Evolutionary conservation across 1,140 invertebrate species (phyloP), one percentile per base, ranked within the genome.

Genomic region (Drosophila lacertosa): DNA sequence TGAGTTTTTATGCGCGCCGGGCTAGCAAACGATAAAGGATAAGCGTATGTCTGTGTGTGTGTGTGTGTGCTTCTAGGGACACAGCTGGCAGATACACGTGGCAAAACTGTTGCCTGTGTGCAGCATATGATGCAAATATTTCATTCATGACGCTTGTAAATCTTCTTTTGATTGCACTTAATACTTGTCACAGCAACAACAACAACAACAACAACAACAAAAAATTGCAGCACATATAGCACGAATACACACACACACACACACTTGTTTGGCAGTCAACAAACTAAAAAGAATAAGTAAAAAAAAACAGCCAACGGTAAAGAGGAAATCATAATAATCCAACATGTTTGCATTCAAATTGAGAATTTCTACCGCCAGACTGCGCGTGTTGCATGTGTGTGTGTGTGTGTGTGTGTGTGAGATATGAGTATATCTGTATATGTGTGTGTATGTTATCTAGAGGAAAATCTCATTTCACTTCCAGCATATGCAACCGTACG

Each of bases 151-250:
- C 74, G 82, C 83, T 88, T 88, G 82, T 88, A 88, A 88, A 88
- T 88, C 82, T 88, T 77, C 82, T 88, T 88, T 88, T 88, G 82
- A 88, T 88, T 88, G 82, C 82, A 88, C 82, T 88, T 88, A 88
- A 88, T 88, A 88, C 82, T 88, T 88, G 82, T 88, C 82, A 77
- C 69, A 80, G 70, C 60, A 71, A 26, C 26, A 53, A 33, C 54
- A 60, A 68, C 62, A 77, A 53, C 57, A 68, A 45, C 24, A 40
- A 42, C 44, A 60, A 35, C 1, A 32, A 51, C 1, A 47, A 74
- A 45, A 54, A 63, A 63, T 70, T 72, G 67, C 47, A 45, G 40
- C 74, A 75, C 53, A 78, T 75, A 74, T 53, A 55, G 57, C 44
- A 53, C 24, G 44, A 32, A 78, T 51, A 64, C 33, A 50, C 20